These are phyloP conservation scores for Pycnonotus jocosus DNA, from an alignment of 2,113 vertebrate species.

Conservation along the genomic window DNA sequence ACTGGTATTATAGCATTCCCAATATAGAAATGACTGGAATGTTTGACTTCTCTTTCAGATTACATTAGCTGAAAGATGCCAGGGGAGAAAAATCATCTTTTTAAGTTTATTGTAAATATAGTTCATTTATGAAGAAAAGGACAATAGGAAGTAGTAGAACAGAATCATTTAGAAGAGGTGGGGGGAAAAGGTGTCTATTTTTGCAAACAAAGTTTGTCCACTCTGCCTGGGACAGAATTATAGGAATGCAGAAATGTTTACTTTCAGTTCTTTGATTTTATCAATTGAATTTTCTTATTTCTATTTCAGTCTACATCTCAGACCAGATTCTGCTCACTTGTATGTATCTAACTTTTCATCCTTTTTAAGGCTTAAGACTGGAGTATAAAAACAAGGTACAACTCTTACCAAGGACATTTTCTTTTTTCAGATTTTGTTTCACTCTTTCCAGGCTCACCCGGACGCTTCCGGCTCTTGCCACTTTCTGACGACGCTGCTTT, in stretches of 20 bases:
- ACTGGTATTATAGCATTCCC: background rate
- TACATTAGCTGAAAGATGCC: background rate
- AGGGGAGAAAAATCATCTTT: background rate
- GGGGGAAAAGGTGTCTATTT: background rate
- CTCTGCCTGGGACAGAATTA: background rate
- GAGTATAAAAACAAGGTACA: background rate
- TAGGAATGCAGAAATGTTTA: background rate
- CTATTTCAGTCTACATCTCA: background rate
- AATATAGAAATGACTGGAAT: background rate
- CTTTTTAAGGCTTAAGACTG: background rate
- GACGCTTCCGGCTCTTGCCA: constrained; percentile 67
- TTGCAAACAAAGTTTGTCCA: background rate
- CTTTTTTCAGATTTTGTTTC: constrained; percentile 60
- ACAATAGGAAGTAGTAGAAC: background rate
- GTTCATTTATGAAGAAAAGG: background rate
- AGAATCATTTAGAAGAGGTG: background rate
- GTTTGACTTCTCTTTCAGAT: background rate
- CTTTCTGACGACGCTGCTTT: constrained; percentile 66
- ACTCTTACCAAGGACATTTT: constrained; percentile 81
- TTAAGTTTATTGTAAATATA: background rate
- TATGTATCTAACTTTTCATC: background rate
- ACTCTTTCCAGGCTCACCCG: background rate
- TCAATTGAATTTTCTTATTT: background rate
- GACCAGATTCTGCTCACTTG: background rate
- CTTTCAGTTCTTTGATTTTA: background rate